A percentile compares a stretch with the other conserved stretches of the same genome.
Conservation (phyloP, 2,797 vertebrate genomes). For the Lagocephalus sceleratus region DNA sequence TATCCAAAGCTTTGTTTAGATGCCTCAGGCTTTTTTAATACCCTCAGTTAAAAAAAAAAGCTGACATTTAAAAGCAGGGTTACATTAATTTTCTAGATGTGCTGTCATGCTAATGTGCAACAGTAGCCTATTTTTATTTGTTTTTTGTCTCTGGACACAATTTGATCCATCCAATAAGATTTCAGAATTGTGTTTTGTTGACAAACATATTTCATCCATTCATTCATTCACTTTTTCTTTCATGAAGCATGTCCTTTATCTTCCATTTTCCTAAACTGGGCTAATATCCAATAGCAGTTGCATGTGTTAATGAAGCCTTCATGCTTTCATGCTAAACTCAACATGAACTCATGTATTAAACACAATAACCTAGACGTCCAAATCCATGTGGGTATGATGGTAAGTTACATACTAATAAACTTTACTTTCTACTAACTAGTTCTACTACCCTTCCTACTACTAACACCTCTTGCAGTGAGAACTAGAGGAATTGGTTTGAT, state of each 20-base stretch:
- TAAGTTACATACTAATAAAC: slow-evolving; percentile 44
- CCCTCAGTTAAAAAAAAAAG: slow-evolving; percentile 40
- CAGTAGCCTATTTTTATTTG: background rate
- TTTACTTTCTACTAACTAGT: too few species aligned
- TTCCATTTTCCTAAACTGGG: slow-evolving; percentile 38
- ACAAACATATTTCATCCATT: slow-evolving; percentile 31
- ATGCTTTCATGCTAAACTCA: slow-evolving; percentile 31
- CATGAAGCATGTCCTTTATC: slow-evolving; percentile 57
- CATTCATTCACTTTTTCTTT: slow-evolving; percentile 36
- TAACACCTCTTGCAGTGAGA: too few species aligned
- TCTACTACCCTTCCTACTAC: too few species aligned
- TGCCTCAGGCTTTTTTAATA: slow-evolving; percentile 38
- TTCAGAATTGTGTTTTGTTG: slow-evolving; percentile 32
- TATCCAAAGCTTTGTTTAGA: slow-evolving; percentile 42
- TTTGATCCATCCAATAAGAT: slow-evolving; percentile 60
- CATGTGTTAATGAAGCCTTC: slow-evolving; percentile 53
- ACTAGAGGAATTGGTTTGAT: too few species aligned
- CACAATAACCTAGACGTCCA: background rate
- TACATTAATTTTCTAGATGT: slow-evolving; percentile 3
- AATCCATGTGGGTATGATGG: slow-evolving; percentile 29
- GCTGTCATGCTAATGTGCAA: slow-evolving; percentile 12
- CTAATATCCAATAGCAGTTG: slow-evolving; percentile 60
- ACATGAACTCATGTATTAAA: slow-evolving; percentile 24
- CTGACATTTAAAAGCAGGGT: slow-evolving; percentile 14
- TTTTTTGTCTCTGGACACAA: slow-evolving; percentile 4